Percentiles rank a stretch among this genome's conserved stretches.
These are phyloP conservation scores for Emmelina monodactyla DNA, from an alignment of 2,888 invertebrate species.

Conservation along the genomic window DNA sequence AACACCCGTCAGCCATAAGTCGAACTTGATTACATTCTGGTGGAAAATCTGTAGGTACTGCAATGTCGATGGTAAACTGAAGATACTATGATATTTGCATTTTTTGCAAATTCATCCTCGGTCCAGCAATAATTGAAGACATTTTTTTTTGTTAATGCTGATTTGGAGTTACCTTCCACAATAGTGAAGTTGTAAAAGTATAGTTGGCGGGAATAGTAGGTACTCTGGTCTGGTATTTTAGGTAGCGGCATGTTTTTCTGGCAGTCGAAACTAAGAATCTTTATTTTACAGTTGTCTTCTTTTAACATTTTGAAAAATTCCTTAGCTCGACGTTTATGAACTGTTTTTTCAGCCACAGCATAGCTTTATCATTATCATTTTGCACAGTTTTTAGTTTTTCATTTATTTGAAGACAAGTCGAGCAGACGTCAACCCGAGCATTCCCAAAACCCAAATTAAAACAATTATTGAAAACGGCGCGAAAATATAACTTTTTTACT, in stretches of 20 bases:
- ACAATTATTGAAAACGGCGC: conserved; percentile 13
- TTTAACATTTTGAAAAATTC: conserved; percentile 9
- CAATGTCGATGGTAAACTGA: conserved; percentile 9
- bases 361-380: conserved; percentile 8
- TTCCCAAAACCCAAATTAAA: conserved; percentile 12
- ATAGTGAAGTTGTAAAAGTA: conserved; percentile 11
- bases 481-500: conserved; percentile 13
- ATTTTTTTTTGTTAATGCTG: conserved; percentile 6
- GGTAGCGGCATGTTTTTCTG: conserved; percentile 11
- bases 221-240: conserved; percentile 11
- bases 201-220: conserved; percentile 9
- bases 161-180: conserved; percentile 8
- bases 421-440: conserved; percentile 9
- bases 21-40: conserved; percentile 1
- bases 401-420: neutral
- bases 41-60: conserved; percentile 6
- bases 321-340: conserved; percentile 9
- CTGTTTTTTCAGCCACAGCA: conserved; percentile 4
- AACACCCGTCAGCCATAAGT: conserved; percentile 9
- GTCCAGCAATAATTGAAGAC: conserved; percentile 10
- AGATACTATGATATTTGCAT: conserved; percentile 10
- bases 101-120: conserved; percentile 10
- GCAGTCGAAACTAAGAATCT: conserved; percentile 10
- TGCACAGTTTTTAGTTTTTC: conserved; percentile 5
- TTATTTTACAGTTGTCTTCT: conserved; percentile 7